phyloP scores from a whole-genome alignment of 2,113 vertebrate species.

The Gavia stellata region DNA sequence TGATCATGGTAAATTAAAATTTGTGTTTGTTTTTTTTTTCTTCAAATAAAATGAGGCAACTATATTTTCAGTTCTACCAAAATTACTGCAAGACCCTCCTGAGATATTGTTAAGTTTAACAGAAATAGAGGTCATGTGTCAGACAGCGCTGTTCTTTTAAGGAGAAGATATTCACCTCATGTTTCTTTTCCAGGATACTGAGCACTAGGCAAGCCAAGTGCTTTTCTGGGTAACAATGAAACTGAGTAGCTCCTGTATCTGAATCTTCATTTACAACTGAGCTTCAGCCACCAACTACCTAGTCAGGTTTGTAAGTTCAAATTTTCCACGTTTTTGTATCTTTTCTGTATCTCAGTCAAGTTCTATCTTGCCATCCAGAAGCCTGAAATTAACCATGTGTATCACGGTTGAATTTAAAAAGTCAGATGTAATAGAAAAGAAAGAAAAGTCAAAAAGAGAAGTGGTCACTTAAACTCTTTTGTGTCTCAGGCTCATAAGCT shows the following conservation, averaged over 20 bases:
- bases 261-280: neutral
- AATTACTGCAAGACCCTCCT: neutral
- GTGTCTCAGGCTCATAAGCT: neutral
- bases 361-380: neutral
- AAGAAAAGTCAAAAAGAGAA: neutral
- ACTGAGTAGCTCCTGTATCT: neutral
- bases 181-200: neutral
- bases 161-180: neutral
- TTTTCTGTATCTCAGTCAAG: neutral
- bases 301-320: neutral
- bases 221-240: neutral
- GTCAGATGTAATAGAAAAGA: neutral
- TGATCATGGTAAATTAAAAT: neutral
- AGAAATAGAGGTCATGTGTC: neutral
- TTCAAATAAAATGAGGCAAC: neutral
- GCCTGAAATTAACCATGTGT: neutral
- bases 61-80: neutral
- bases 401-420: neutral
- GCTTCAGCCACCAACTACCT: neutral
- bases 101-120: neutral
- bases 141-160: neutral
- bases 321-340: neutral
- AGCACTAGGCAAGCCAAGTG: neutral
- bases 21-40: neutral
- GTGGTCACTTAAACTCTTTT: neutral